A percentile compares a stretch with the other conserved stretches of the same genome.
phyloP scores from a whole-genome alignment of 2,888 invertebrate genomes.

The Allacma fusca region DNA sequence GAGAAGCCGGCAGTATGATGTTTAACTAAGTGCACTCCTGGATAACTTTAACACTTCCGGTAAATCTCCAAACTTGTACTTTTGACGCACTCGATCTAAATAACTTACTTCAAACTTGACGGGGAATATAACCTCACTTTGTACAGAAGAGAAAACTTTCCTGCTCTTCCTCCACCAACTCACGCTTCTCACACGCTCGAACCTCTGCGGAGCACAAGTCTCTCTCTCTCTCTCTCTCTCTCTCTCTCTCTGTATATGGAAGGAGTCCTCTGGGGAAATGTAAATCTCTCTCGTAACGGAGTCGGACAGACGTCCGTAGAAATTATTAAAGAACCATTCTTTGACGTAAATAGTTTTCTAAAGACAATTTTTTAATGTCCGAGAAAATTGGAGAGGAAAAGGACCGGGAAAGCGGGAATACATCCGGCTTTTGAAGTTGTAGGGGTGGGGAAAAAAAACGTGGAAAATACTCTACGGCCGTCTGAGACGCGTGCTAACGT shows the following conservation, averaged over 20 bases:
- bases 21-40: slow-evolving; percentile 27
- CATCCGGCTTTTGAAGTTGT: not conserved
- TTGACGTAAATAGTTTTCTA: not conserved
- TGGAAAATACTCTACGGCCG: not conserved
- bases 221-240: too few species aligned
- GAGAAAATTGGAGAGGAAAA: not conserved
- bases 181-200: too few species aligned
- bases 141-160: not conserved
- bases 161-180: too few species aligned
- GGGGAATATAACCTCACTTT: not conserved
- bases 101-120: slow-evolving; percentile 6
- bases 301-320: too few species aligned
- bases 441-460: not conserved
- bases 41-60: slow-evolving; percentile 14
- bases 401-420: not conserved
- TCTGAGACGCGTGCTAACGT: not conserved
- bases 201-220: too few species aligned
- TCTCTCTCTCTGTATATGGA: too few species aligned
- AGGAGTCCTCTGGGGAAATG: too few species aligned
- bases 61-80: slow-evolving; percentile 1
- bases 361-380: not conserved
- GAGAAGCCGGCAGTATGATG: slow-evolving; percentile 62
- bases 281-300: too few species aligned
- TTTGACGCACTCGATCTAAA: not conserved
- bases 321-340: too few species aligned